These are phyloP conservation scores for Cheilosia vernalis DNA, from an alignment of 2,888 invertebrate species.

Conservation along the genomic window DNA sequence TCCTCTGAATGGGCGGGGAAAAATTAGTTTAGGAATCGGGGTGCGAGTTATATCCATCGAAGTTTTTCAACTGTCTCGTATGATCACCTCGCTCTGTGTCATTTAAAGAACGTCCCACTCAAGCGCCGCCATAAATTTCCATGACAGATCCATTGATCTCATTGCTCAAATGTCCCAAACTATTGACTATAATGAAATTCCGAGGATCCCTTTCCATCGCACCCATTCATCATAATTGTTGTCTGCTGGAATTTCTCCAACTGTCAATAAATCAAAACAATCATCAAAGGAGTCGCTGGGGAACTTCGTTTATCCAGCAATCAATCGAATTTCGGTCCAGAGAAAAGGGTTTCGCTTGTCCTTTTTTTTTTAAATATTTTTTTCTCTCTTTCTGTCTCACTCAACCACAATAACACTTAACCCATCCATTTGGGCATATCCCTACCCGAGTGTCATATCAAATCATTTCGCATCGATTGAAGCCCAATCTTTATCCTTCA, in stretches of 20 bases:
- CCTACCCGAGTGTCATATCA: constrained; percentile 54
- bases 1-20: too few species aligned
- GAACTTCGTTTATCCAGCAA: constrained; percentile 63
- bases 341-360: constrained; percentile 28
- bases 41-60: too few species aligned
- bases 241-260: constrained; percentile 41
- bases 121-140: too few species aligned
- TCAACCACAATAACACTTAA: constrained; percentile 48
- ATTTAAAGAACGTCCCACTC: too few species aligned
- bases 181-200: not conserved
- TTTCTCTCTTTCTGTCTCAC: not conserved
- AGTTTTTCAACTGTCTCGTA: too few species aligned
- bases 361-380: too few species aligned
- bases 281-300: constrained; percentile 59
- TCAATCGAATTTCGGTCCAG: constrained; percentile 56
- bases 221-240: constrained; percentile 10
- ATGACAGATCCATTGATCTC: too few species aligned
- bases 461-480: constrained; percentile 65
- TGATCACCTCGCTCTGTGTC: too few species aligned
- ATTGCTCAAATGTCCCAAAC: too few species aligned
- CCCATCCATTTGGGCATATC: constrained; percentile 27
- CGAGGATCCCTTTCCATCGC: not conserved
- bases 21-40: too few species aligned
- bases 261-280: constrained; percentile 72
- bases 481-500: constrained; percentile 31